Percentiles rank a stretch among this genome's conserved stretches.
phyloP scores from a whole-genome alignment of 2,888 invertebrate species.

The Pachydiplax longipennis region DNA sequence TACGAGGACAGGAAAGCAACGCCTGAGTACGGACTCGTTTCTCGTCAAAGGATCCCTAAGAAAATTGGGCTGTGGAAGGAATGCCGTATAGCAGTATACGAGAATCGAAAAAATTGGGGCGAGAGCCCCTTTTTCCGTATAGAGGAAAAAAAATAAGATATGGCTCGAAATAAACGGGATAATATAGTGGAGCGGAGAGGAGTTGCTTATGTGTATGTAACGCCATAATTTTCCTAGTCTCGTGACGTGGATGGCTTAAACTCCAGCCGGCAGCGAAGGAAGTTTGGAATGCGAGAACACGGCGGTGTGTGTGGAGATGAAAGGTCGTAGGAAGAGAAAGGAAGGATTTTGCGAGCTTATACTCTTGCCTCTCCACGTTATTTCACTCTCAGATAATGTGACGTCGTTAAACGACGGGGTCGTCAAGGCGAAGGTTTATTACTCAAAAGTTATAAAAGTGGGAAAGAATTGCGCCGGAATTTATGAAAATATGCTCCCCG shows the following conservation, averaged over 20 bases:
- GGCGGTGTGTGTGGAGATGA: too few species aligned
- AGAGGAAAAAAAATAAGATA: not conserved
- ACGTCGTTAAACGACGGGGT: too few species aligned
- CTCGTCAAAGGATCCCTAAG: not conserved
- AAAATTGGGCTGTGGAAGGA: not conserved
- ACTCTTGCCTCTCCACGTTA: too few species aligned
- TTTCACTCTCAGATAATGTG: too few species aligned
- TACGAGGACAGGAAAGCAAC: not conserved
- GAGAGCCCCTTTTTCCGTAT: not conserved
- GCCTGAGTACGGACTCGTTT: not conserved
- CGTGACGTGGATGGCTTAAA: not conserved
- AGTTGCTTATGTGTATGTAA: not conserved
- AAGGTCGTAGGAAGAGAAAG: too few species aligned
- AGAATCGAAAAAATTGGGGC: not conserved
- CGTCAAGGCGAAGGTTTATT: too few species aligned
- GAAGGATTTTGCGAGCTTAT: too few species aligned
- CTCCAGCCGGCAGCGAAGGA: not conserved
- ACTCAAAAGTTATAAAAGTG: too few species aligned
- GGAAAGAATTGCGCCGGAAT: too few species aligned
- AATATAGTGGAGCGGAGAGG: not conserved
- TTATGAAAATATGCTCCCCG: too few species aligned
- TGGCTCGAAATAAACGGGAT: not conserved
- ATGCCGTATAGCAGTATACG: not conserved
- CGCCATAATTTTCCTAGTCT: not conserved
- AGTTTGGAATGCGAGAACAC: not conserved